Evolutionary conservation across 2,888 invertebrate genomes (phyloP).

Genomic region (Hylaea fasciaria): DNA sequence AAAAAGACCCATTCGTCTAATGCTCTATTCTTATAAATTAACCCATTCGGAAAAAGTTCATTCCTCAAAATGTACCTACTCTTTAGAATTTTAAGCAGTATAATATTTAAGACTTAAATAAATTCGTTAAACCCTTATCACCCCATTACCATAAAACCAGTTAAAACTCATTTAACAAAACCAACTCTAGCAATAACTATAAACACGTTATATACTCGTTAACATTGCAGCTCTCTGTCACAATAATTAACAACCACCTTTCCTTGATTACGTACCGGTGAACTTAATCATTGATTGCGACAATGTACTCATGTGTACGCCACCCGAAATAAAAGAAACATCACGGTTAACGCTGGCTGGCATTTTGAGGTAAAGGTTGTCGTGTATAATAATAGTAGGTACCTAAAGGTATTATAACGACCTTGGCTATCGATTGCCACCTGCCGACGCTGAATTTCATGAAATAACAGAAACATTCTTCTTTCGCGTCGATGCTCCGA

Average conservation of each 20-base stretch:
- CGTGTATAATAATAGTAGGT: conserved; percentile 11
- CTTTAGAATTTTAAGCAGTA: no score
- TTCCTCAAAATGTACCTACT: no score
- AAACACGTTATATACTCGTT: not conserved
- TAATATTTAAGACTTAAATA: no score
- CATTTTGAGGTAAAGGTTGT: conserved; percentile 28
- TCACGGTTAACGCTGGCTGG: conserved; percentile 18
- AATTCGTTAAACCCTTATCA: no score
- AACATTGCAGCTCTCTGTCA: not conserved
- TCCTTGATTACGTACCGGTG: not conserved
- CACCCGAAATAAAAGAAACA: conserved; percentile 1
- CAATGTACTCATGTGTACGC: not conserved
- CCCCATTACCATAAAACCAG: no score
- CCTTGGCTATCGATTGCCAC: conserved; percentile 21
- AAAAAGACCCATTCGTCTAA: no score
- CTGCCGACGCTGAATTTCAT: no score
- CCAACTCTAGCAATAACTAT: not conserved
- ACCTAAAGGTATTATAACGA: conserved; percentile 5
- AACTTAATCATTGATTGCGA: not conserved
- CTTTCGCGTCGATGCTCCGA: no score
- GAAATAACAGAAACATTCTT: no score
- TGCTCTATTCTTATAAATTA: no score
- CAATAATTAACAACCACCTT: not conserved
- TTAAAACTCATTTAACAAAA: not conserved
- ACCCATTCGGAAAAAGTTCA: no score